phyloP scores from a whole-genome alignment of 2,113 vertebrate genomes.

The Tympanuchus pallidicinctus region DNA sequence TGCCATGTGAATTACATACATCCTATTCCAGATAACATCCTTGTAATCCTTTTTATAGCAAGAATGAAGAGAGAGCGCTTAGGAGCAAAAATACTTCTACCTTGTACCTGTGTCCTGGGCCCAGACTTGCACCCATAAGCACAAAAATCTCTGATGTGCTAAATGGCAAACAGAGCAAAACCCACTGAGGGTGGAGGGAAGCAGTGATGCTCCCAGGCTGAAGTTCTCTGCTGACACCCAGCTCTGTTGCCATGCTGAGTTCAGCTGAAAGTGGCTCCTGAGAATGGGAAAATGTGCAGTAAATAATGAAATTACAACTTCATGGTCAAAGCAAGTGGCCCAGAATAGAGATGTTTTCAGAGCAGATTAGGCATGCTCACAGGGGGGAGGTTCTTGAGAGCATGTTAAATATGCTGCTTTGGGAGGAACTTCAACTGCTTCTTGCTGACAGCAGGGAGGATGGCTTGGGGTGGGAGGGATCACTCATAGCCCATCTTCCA shows the following conservation, averaged over 20 bases:
- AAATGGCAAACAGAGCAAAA: not conserved
- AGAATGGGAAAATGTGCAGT: not conserved
- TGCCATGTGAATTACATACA: fast-evolving
- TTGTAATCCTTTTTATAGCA: not conserved
- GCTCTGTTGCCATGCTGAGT: not conserved
- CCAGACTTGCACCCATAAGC: not conserved
- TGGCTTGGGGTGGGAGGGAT: not conserved
- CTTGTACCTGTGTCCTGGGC: not conserved
- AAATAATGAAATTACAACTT: not conserved
- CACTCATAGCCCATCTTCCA: fast-evolving
- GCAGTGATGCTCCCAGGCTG: not conserved
- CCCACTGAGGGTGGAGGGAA: fast-evolving
- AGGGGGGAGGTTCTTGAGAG: not conserved
- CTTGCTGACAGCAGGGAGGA: not conserved
- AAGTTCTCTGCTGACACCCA: not conserved
- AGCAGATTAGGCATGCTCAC: not conserved
- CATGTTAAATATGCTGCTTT: not conserved
- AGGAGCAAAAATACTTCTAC: not conserved
- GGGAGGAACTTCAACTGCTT: not conserved
- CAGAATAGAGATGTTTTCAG: not conserved
- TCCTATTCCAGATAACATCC: not conserved
- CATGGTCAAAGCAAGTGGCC: not conserved
- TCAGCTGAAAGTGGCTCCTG: not conserved
- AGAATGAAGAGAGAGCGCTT: not conserved
- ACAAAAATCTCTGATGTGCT: not conserved